These are phyloP conservation scores for Hypocryptadius cinnamomeus DNA, from an alignment of 2,113 vertebrate genomes.

Conservation along the genomic window DNA sequence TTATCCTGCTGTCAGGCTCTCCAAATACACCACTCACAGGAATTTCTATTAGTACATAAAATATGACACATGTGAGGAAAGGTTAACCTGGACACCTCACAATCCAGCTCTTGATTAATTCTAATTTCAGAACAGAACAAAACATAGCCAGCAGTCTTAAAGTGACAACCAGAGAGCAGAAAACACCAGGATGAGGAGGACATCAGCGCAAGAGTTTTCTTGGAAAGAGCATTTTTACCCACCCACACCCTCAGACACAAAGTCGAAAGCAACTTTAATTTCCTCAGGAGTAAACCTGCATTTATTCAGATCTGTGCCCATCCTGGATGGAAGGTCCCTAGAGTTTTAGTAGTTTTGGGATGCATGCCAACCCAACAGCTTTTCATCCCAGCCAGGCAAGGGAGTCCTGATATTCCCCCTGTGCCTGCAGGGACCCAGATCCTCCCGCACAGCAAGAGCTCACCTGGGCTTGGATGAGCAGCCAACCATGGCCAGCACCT, in stretches of 20 bases:
- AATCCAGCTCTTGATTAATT: background rate
- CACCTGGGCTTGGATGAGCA: background rate
- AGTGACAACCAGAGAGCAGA: background rate
- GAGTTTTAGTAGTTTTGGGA: background rate
- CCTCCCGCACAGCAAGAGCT: background rate
- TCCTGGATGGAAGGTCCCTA: background rate
- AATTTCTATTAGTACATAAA: background rate
- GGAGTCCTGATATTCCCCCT: fast-evolving
- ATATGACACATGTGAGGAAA: background rate
- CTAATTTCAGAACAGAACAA: background rate
- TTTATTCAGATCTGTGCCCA: background rate
- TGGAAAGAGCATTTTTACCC: background rate
- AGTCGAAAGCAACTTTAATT: background rate
- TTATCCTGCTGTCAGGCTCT: background rate
- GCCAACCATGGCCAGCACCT: background rate
- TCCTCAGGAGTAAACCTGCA: background rate
- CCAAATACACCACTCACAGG: background rate
- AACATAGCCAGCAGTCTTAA: background rate
- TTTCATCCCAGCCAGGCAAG: background rate
- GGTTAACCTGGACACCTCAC: background rate
- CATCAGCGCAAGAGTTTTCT: background rate
- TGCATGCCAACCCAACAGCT: background rate
- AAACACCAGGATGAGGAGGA: background rate
- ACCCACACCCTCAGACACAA: background rate
- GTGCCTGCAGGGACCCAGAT: background rate